phyloP scores from a whole-genome alignment of 2,888 invertebrate species.

The Disparrhopalites patrizii region DNA sequence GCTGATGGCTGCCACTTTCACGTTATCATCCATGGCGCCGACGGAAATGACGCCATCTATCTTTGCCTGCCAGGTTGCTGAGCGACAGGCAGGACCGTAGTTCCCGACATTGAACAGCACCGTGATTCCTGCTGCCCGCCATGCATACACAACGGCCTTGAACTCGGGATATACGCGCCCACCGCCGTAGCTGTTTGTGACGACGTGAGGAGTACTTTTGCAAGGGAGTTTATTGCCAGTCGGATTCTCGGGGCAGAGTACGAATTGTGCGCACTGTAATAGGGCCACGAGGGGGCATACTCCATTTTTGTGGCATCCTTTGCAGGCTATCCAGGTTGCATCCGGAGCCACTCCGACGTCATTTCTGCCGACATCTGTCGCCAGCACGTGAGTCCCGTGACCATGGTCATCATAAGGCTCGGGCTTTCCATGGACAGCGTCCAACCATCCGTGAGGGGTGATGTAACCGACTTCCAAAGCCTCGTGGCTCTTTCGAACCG shows the following conservation, averaged over 20 bases:
- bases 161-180: too few relatives aligned
- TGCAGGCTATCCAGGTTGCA: conserved; percentile 33
- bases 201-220: conserved; percentile 35
- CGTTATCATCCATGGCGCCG: too few relatives aligned
- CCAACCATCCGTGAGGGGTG: conserved; percentile 24
- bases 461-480: conserved; percentile 10
- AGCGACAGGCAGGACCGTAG: too few relatives aligned
- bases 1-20: too few relatives aligned
- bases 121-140: too few relatives aligned
- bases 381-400: conserved; percentile 29
- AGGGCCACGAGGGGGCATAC: conserved; percentile 25
- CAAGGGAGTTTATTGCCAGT: conserved; percentile 31
- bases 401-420: conserved; percentile 16
- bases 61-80: too few relatives aligned
- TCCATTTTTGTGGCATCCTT: conserved; percentile 28
- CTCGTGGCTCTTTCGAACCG: conserved; percentile 29
- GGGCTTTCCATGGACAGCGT: conserved; percentile 6
- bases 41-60: too few relatives aligned
- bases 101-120: too few relatives aligned
- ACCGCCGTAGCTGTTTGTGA: conserved; percentile 21
- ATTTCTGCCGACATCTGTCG: conserved; percentile 21
- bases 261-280: conserved; percentile 31
- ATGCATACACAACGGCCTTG: too few relatives aligned
- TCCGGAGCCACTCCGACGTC: conserved; percentile 34
- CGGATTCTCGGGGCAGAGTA: conserved; percentile 32